Conservation (phyloP, 1,140 invertebrate species). For the Drosophila quadrilineata region DNA sequence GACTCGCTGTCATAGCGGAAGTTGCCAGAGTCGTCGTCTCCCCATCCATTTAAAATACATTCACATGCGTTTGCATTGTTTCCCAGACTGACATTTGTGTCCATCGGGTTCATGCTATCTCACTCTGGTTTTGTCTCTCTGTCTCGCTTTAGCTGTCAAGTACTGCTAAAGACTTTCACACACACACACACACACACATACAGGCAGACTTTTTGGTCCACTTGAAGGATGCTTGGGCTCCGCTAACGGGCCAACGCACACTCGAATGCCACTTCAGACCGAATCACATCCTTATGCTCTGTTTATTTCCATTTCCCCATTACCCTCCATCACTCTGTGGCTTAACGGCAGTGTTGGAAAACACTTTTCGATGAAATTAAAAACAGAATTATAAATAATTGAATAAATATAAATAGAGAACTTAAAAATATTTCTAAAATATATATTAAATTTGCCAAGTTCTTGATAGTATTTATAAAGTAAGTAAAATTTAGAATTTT, state of each 20-base stretch:
- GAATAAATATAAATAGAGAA: too few species aligned
- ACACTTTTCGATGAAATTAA: too few species aligned
- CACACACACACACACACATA: not conserved
- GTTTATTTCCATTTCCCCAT: too few species aligned
- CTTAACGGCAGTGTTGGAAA: too few species aligned
- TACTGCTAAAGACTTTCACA: not conserved
- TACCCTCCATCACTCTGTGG: too few species aligned
- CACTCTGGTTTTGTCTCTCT: not conserved
- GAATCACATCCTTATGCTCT: too few species aligned
- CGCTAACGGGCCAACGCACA: constrained; percentile 39
- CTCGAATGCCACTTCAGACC: constrained; percentile 44
- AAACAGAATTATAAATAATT: too few species aligned
- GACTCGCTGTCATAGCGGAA: not conserved
- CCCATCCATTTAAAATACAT: constrained; percentile 50
- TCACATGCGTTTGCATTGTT: constrained; percentile 57
- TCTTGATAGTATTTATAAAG: too few species aligned
- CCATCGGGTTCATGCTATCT: not conserved
- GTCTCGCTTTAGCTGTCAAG: not conserved
- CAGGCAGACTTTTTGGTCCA: constrained; percentile 1
- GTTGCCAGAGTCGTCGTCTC: constrained; percentile 6
- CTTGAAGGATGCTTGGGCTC: constrained; percentile 21
- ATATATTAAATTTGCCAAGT: too few species aligned
- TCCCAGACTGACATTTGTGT: constrained; percentile 23
- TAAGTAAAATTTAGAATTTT: too few species aligned
- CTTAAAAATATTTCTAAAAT: too few species aligned